Conservation (phyloP, 2,888 invertebrate species). For the Fissipunctia ypsillon region DNA sequence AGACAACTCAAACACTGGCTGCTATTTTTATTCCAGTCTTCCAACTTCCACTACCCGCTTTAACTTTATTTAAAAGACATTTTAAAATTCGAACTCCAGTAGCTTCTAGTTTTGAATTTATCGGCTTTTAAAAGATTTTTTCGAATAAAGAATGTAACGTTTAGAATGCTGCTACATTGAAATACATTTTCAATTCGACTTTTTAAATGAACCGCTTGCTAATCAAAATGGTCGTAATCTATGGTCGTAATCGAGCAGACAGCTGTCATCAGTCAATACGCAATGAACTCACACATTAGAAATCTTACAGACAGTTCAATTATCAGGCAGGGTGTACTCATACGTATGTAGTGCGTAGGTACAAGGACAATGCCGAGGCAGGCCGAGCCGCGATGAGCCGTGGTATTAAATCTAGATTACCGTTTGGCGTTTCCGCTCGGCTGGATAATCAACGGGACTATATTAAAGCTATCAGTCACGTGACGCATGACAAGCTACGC, state of each 20-base stretch:
- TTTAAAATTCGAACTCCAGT: conserved; percentile 54
- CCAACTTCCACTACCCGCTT: conserved; percentile 53
- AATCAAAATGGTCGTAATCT: conserved; percentile 13
- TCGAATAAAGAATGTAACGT: conserved; percentile 18
- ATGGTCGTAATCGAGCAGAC: conserved; percentile 18
- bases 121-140: conserved; percentile 36
- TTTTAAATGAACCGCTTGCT: conserved; percentile 16
- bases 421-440: conserved; percentile 86
- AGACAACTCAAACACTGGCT: conserved; percentile 60
- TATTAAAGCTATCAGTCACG: conserved; percentile 90
- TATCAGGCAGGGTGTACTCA: conserved; percentile 48
- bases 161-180: conserved; percentile 31
- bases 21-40: conserved; percentile 60
- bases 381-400: conserved; percentile 82
- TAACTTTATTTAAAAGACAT: conserved; percentile 58
- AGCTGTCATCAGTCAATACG: conserved; percentile 40
- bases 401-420: conserved; percentile 90
- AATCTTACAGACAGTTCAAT: conserved; percentile 58
- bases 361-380: conserved; percentile 75
- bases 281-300: conserved; percentile 40
- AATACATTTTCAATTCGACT: conserved; percentile 15
- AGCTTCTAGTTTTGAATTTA: conserved; percentile 48
- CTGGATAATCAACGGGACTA: conserved; percentile 88
- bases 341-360: conserved; percentile 55
- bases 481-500: conserved; percentile 82